These are phyloP conservation scores for Hiodon alosoides DNA, from an alignment of 2,113 vertebrate species.

Conservation along the genomic window DNA sequence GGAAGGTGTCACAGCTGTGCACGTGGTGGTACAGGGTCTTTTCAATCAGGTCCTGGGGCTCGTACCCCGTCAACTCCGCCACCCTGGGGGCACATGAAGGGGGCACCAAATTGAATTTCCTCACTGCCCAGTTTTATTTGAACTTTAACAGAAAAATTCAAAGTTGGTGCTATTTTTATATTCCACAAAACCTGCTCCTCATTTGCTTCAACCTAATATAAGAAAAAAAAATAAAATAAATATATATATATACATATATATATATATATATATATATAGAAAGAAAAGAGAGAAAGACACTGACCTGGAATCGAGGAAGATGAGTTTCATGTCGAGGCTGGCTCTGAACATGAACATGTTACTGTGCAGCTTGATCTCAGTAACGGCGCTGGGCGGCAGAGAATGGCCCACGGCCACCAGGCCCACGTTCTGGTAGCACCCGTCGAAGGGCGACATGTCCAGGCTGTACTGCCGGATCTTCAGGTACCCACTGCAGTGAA, in stretches of 20 bases:
- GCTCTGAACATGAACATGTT: conserved; percentile 98
- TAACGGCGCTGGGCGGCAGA: conserved; percentile 82
- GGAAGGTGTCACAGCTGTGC: conserved; percentile 95
- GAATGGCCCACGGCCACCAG: conserved; percentile 90
- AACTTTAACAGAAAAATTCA: too few relatives aligned
- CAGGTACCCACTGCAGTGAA: conserved; percentile 92
- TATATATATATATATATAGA: neutral
- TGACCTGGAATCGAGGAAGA: conserved; percentile 89
- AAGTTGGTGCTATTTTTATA: too few relatives aligned
- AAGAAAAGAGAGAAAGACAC: neutral
- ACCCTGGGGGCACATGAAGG: conserved; percentile 65
- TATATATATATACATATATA: neutral
- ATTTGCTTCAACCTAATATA: too few relatives aligned
- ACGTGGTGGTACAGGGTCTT: conserved; percentile 98
- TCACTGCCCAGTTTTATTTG: neutral
- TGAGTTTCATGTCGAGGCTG: conserved; percentile 86
- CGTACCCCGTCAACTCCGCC: conserved; percentile 93
- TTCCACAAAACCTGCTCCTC: too few relatives aligned
- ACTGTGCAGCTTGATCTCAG: conserved; percentile 88
- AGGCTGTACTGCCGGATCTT: conserved; percentile 85
- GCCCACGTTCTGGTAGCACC: conserved; percentile 85
- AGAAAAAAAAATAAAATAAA: too few relatives aligned
- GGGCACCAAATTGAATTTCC: neutral
- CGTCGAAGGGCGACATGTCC: conserved; percentile 80
- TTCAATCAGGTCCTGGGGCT: conserved; percentile 97